phyloP scores from a whole-genome alignment of 2,888 invertebrate species.

The Hirudinaria manillensis region DNA sequence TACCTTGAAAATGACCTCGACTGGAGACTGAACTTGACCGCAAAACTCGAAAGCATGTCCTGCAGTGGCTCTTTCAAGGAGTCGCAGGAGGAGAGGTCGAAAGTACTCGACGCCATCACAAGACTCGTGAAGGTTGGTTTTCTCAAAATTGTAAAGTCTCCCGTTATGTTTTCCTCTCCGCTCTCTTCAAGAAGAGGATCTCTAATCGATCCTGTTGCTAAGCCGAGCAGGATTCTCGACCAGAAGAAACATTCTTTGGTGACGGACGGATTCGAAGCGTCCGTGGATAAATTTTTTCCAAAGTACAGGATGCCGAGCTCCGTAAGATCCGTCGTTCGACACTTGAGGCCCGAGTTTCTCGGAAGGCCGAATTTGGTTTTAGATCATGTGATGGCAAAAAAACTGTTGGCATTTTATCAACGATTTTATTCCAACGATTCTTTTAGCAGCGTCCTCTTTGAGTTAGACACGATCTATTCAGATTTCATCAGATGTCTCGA shows the following conservation, averaged over 20 bases:
- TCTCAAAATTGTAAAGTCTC: neutral
- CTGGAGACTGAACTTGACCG: neutral
- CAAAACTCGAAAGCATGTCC: neutral
- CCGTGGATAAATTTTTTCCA: neutral
- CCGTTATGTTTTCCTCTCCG: neutral
- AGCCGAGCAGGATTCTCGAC: neutral
- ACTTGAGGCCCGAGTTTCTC: constrained; percentile 5
- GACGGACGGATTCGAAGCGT: neutral
- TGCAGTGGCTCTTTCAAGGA: neutral
- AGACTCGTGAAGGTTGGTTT: neutral
- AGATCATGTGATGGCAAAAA: neutral
- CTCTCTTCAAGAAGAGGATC: neutral
- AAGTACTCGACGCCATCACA: neutral
- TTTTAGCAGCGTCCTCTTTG: neutral
- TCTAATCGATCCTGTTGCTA: neutral
- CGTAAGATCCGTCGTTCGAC: neutral
- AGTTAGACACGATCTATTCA: neutral
- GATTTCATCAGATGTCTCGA: neutral
- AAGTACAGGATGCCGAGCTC: neutral
- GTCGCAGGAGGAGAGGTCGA: neutral
- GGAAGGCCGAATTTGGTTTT: neutral
- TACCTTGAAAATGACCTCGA: neutral
- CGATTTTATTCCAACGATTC: neutral
- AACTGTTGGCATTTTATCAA: neutral
- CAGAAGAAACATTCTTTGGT: neutral